phyloP scores from a whole-genome alignment of 2,113 vertebrate species.

The Ptilorrhoa leucosticta region DNA sequence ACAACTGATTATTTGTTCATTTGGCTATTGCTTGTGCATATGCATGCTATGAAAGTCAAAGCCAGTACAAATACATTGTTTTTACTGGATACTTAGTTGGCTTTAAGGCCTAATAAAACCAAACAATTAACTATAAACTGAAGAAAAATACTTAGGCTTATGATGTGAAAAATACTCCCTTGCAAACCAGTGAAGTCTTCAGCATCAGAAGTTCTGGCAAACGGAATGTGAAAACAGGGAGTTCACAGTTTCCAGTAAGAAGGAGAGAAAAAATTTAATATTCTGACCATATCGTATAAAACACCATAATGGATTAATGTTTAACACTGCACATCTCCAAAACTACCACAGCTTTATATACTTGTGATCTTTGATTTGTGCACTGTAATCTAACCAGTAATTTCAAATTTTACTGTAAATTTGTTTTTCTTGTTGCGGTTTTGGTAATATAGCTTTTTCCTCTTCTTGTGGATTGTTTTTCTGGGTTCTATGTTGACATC shows the following conservation, averaged over 20 bases:
- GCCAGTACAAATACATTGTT: not conserved
- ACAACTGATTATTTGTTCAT: not conserved
- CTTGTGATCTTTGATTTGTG: not conserved
- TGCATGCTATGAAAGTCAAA: not conserved
- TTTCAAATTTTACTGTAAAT: not conserved
- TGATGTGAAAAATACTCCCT: not conserved
- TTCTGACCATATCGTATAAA: not conserved
- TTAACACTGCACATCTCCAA: not conserved
- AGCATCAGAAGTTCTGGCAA: not conserved
- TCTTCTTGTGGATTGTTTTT: not conserved
- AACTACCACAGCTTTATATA: not conserved
- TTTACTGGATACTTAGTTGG: conserved; percentile 19
- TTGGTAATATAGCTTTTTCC: not conserved
- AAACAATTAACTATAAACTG: conserved; percentile 10
- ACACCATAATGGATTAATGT: not conserved
- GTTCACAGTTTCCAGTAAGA: not conserved
- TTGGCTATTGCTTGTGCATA: not conserved
- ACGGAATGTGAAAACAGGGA: not conserved
- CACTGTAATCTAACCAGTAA: not conserved
- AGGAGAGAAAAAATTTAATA: not conserved
- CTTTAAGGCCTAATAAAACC: conserved; percentile 18
- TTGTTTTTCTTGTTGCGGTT: not conserved
- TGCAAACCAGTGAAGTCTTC: not conserved
- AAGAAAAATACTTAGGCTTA: conserved; percentile 8
- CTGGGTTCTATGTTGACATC: not conserved